Percentiles rank a stretch among this genome's conserved stretches.
These are phyloP conservation scores for Bovichtus diacanthus DNA, from an alignment of 2,797 vertebrate species.

Conservation along the genomic window DNA sequence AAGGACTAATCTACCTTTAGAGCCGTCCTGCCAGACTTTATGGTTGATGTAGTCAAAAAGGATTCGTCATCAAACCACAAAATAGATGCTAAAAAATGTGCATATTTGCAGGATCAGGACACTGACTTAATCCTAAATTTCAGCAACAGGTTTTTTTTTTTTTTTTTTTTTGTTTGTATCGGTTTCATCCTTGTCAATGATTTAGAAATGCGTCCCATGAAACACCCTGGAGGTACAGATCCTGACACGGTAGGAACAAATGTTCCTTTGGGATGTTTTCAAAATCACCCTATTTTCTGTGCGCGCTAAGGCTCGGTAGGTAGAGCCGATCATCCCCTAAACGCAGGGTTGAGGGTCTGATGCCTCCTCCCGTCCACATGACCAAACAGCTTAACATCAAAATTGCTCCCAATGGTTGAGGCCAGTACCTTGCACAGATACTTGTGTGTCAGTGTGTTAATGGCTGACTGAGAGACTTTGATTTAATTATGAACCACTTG, in stretches of 20 bases:
- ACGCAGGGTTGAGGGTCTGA: background rate
- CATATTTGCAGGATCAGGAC: background rate
- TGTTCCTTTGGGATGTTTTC: background rate
- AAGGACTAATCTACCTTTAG: conserved; percentile 4
- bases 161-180: background rate
- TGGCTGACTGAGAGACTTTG: background rate
- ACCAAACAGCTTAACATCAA: background rate
- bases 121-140: background rate
- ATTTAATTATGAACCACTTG: background rate
- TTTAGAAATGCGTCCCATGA: too few species aligned
- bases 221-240: too few species aligned
- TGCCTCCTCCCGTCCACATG: background rate
- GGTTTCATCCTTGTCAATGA: background rate
- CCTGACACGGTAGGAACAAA: background rate
- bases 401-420: background rate
- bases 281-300: background rate
- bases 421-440: background rate
- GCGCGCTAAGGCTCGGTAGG: background rate
- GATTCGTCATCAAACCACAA: background rate
- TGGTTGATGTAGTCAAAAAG: background rate
- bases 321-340: background rate
- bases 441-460: background rate
- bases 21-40: background rate
- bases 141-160: background rate
- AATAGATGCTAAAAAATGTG: background rate